Evolutionary conservation across 2,888 invertebrate species (phyloP).

Genomic region (Coremacera marginata): DNA sequence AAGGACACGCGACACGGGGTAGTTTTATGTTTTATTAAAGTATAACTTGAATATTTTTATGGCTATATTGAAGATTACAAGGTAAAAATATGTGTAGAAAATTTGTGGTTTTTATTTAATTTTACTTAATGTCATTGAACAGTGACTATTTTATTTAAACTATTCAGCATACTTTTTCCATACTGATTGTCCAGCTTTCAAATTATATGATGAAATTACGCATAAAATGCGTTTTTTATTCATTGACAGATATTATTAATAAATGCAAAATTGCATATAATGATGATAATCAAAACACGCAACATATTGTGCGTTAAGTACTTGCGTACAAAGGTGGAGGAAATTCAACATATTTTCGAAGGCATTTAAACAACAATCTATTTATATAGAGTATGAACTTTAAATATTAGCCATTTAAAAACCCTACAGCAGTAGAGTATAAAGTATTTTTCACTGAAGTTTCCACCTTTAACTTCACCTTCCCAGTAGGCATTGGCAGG

Average conservation of each 20-base stretch:
- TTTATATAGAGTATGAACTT: too few species aligned
- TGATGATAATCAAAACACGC: constrained; percentile 19
- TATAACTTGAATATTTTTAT: not conserved
- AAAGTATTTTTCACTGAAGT: too few species aligned
- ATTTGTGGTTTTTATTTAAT: too few species aligned
- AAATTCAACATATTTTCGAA: too few species aligned
- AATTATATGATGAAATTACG: constrained; percentile 24
- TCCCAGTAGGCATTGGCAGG: too few species aligned
- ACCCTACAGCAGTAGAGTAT: too few species aligned
- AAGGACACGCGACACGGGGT: constrained; percentile 29
- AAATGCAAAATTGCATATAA: constrained; percentile 30
- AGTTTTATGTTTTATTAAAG: not conserved
- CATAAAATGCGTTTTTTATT: constrained; percentile 5
- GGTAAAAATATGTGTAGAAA: not conserved
- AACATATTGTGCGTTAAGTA: not conserved
- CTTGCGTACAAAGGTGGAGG: not conserved
- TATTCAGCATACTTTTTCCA: not conserved
- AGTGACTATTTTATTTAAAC: not conserved
- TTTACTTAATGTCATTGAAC: not conserved
- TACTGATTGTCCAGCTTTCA: not conserved
- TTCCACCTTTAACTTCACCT: too few species aligned
- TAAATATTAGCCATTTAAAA: too few species aligned
- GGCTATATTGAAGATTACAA: not conserved
- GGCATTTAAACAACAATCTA: too few species aligned
- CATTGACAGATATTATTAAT: not conserved